Percentiles rank a stretch among this genome's conserved stretches.
Evolutionary conservation across 2,888 invertebrate genomes (phyloP).

Genomic region (Acronicta leporina): DNA sequence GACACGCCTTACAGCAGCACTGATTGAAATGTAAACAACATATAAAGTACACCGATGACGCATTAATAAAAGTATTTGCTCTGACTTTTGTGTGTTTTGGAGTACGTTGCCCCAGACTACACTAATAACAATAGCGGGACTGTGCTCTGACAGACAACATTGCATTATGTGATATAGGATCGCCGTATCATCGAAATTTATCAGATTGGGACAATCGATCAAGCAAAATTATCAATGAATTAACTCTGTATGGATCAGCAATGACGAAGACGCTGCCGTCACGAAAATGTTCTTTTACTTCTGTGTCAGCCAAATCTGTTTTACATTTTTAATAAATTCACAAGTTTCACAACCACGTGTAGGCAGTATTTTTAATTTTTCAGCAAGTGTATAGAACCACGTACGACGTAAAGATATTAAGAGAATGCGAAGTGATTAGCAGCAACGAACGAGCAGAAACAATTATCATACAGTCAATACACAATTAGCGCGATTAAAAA

Average conservation of each 20-base stretch:
- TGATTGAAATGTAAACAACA: constrained; percentile 10
- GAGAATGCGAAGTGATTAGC: constrained; percentile 76
- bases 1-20: constrained; percentile 13
- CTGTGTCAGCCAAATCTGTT: too few relatives aligned
- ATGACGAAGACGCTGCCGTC: too few relatives aligned
- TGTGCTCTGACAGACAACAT: constrained; percentile 9
- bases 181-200: constrained; percentile 2
- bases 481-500: constrained; percentile 69
- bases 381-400: constrained; percentile 10
- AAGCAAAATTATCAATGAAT: neutral
- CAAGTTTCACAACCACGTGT: neutral
- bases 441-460: constrained; percentile 65
- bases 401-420: constrained; percentile 57
- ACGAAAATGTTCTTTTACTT: too few relatives aligned
- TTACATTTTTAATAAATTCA: too few relatives aligned
- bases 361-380: neutral
- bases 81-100: constrained; percentile 22
- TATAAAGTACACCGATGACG: constrained; percentile 32
- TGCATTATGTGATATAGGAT: neutral
- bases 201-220: constrained; percentile 18
- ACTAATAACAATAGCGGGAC: constrained; percentile 14
- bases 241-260: too few relatives aligned
- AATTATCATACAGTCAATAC: constrained; percentile 74
- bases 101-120: constrained; percentile 27
- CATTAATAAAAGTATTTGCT: constrained; percentile 32